Conservation (phyloP, 2,797 vertebrate species). For the Phoeniculus purpureus region DNA sequence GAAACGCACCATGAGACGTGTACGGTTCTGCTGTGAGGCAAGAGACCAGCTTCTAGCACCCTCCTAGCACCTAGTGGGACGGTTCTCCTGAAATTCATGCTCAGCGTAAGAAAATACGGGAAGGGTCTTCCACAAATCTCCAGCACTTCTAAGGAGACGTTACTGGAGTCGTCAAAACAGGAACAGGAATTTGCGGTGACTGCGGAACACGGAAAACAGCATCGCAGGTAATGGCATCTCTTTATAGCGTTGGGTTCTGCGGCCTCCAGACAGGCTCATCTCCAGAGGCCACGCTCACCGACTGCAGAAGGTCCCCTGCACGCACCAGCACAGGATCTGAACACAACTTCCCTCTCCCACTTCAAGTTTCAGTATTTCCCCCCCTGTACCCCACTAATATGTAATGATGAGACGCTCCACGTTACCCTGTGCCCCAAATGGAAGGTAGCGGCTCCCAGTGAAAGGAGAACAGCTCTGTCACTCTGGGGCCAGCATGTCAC, state of each 20-base stretch:
- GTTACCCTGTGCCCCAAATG: background rate
- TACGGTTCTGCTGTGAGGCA: background rate
- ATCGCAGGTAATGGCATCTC: background rate
- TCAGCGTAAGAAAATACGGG: rapidly evolving
- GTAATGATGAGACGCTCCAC: rapidly evolving
- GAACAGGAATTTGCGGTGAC: background rate
- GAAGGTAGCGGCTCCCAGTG: background rate
- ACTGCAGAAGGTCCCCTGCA: background rate
- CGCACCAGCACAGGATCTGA: background rate
- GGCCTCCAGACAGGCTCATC: background rate
- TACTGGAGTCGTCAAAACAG: background rate
- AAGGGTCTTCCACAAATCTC: background rate
- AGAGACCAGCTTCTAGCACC: background rate
- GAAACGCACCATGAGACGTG: rapidly evolving
- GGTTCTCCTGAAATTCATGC: background rate
- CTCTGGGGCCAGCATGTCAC: background rate
- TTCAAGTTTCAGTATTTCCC: background rate
- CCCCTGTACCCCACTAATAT: background rate
- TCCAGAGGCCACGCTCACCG: background rate
- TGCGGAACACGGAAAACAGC: background rate
- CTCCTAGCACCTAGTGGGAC: background rate
- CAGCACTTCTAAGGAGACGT: background rate
- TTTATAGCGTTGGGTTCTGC: background rate
- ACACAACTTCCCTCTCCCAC: background rate
- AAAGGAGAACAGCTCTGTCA: background rate